A percentile compares a stretch with the other conserved stretches of the same genome.
Conservation (phyloP, 1,140 invertebrate species). For the Pinna nobilis region DNA sequence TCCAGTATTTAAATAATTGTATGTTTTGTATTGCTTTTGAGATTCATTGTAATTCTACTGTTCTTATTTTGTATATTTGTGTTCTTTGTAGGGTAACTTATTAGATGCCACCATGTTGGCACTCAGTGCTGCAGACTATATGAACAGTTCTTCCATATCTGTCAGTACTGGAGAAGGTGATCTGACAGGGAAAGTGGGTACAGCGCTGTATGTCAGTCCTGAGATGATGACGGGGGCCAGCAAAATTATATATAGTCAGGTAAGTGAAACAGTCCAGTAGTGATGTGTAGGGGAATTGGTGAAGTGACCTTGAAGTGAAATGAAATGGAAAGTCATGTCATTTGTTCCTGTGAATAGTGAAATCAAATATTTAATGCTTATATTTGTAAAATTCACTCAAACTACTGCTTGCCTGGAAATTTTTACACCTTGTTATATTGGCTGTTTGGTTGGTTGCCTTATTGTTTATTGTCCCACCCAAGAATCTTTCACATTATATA, state of each 20-base stretch:
- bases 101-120: constrained; percentile 46
- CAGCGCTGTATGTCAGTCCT: constrained; percentile 94
- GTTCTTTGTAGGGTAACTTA: constrained; percentile 33
- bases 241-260: constrained; percentile 71
- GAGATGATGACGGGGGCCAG: constrained; percentile 83
- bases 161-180: constrained; percentile 65
- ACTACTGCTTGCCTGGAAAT: too few relatives aligned
- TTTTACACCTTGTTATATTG: too few relatives aligned
- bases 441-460: too few relatives aligned
- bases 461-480: too few relatives aligned
- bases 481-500: too few relatives aligned
- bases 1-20: too few relatives aligned
- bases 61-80: background rate
- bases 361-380: too few relatives aligned
- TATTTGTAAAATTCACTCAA: too few relatives aligned
- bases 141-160: constrained; percentile 52
- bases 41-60: background rate
- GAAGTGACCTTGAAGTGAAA: background rate
- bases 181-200: constrained; percentile 89
- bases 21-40: background rate
- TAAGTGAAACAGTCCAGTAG: constrained; percentile 17
- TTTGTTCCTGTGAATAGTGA: too few relatives aligned
- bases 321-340: too few relatives aligned
- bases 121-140: constrained; percentile 38
- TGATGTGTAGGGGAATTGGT: background rate